Percentiles rank a stretch among this genome's conserved stretches.
Conservation (phyloP, 1,140 invertebrate genomes). For the Bombus balteatus region DNA sequence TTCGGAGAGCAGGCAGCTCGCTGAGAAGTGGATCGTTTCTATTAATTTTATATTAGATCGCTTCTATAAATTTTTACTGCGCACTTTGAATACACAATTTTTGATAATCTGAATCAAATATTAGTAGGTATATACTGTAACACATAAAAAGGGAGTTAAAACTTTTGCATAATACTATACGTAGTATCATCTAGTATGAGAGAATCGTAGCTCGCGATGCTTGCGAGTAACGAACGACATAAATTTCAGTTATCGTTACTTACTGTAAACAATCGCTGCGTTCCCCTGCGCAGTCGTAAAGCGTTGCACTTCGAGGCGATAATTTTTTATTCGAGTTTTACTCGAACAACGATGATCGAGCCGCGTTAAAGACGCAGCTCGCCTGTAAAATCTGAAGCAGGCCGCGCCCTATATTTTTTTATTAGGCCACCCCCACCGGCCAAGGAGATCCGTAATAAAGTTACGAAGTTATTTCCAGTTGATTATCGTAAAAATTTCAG, state of each 20-base stretch:
- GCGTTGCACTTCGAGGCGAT: neutral
- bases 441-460: slow-evolving; percentile 70
- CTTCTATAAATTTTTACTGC: neutral
- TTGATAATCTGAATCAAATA: neutral
- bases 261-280: slow-evolving; percentile 1
- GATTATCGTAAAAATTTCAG: slow-evolving; percentile 75
- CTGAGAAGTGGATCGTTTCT: neutral
- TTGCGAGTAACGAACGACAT: neutral
- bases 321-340: slow-evolving; percentile 19
- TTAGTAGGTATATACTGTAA: no score
- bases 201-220: neutral
- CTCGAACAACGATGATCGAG: slow-evolving; percentile 27
- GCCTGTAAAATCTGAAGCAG: slow-evolving; percentile 52
- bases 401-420: slow-evolving; percentile 56
- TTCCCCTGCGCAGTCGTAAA: neutral
- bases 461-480: slow-evolving; percentile 76
- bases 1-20: neutral
- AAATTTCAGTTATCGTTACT: slow-evolving; percentile 4
- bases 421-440: slow-evolving; percentile 25
- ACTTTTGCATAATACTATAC: neutral
- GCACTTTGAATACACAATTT: neutral
- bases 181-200: neutral
- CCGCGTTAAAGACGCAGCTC: slow-evolving; percentile 40
- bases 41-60: neutral
- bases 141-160: neutral